A percentile compares a stretch with the other conserved stretches of the same genome.
Conservation (phyloP, 2,113 vertebrate genomes). For the Menura novaehollandiae region DNA sequence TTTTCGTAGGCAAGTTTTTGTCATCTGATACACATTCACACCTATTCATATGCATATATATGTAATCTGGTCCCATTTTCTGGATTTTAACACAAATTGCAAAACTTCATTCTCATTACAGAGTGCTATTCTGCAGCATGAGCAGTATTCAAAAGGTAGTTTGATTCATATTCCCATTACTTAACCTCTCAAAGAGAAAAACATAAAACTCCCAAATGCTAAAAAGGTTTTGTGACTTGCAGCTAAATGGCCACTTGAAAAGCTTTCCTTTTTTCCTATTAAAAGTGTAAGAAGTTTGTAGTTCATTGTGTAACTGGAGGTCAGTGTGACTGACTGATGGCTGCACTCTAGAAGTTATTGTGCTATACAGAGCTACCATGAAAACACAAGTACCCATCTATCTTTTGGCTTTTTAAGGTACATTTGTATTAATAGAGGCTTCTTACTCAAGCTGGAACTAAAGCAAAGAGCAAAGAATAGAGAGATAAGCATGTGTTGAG, state of each 20-base stretch:
- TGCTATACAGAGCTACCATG: neutral
- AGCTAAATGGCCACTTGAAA: neutral
- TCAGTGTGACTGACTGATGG: neutral
- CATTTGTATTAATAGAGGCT: neutral
- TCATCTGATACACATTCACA: no score
- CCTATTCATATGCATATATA: no score
- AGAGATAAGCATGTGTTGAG: neutral
- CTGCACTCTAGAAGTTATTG: neutral
- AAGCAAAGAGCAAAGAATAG: neutral
- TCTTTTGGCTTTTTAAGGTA: neutral
- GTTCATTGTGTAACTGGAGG: neutral
- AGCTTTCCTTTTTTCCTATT: neutral
- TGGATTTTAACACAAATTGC: no score
- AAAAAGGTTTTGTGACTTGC: neutral
- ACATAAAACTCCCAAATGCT: neutral
- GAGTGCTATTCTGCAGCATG: no score
- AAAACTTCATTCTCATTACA: no score
- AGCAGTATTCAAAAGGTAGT: no score
- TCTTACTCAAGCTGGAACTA: neutral
- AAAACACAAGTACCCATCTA: neutral
- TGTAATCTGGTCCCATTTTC: no score
- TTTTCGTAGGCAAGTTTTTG: no score
- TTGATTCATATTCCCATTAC: no score
- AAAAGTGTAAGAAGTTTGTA: neutral
- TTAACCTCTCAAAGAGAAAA: no score